Conservation (phyloP, 1,140 invertebrate genomes). For the Riptortus pedestris region DNA sequence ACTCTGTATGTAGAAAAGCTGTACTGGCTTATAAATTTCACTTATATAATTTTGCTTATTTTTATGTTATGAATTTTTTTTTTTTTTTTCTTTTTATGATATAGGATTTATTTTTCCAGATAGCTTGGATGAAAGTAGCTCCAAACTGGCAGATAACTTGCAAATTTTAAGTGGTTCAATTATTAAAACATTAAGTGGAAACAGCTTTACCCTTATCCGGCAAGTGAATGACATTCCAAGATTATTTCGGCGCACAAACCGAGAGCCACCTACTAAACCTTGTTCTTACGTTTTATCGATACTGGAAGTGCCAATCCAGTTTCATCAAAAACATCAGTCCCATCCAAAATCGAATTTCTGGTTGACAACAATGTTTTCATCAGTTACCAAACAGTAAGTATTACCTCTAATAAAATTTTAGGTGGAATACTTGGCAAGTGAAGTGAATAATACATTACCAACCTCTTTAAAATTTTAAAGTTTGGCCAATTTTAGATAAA, state of each 20-base stretch:
- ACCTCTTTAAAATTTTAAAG: not conserved
- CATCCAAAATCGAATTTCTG: slow-evolving; percentile 43
- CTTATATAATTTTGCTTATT: too few relatives aligned
- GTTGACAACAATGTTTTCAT: slow-evolving; percentile 48
- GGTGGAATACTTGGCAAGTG: too few relatives aligned
- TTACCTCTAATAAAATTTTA: slow-evolving; percentile 11
- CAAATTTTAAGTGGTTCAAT: slow-evolving; percentile 46
- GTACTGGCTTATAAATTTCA: too few relatives aligned
- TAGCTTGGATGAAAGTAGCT: slow-evolving; percentile 42
- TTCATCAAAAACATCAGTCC: slow-evolving; percentile 47
- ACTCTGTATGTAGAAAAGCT: too few relatives aligned
- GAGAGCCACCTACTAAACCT: slow-evolving; percentile 66
- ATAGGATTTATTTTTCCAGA: slow-evolving; percentile 33
- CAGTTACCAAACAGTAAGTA: slow-evolving; percentile 57
- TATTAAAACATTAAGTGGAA: slow-evolving; percentile 45
- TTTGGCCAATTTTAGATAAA: not conserved
- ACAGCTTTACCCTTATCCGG: slow-evolving; percentile 48
- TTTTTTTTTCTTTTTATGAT: too few relatives aligned
- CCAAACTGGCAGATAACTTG: slow-evolving; percentile 40
- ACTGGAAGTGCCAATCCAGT: slow-evolving; percentile 50
- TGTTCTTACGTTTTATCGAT: slow-evolving; percentile 66
- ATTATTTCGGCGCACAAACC: slow-evolving; percentile 83
- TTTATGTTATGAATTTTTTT: too few relatives aligned
- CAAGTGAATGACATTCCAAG: slow-evolving; percentile 85
- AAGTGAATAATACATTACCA: too few relatives aligned